These are phyloP conservation scores for Synanceia verrucosa DNA, from an alignment of 2,797 vertebrate species.

Conservation along the genomic window DNA sequence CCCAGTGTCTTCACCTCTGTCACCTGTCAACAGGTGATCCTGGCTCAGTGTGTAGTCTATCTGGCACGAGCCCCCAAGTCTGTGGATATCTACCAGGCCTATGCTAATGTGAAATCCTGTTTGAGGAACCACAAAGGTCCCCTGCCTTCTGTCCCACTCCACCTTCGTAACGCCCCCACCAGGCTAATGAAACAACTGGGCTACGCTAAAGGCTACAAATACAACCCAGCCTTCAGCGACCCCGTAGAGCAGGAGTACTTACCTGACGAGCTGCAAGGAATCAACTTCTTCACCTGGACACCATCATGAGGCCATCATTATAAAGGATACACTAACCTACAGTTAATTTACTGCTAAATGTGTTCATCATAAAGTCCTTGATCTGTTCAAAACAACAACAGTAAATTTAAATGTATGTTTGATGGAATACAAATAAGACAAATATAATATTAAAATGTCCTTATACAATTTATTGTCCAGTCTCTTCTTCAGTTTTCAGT, in stretches of 20 bases:
- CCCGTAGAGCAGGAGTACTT: slow-evolving; percentile 93
- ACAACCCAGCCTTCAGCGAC: slow-evolving; percentile 87
- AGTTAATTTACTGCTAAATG: not conserved
- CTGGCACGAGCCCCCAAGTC: slow-evolving; percentile 94
- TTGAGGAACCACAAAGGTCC: slow-evolving; percentile 91
- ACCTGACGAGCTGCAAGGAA: slow-evolving; percentile 86
- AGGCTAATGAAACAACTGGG: slow-evolving; percentile 93
- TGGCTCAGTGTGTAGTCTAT: slow-evolving; percentile 95
- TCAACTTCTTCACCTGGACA: slow-evolving; percentile 86
- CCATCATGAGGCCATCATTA: slow-evolving; percentile 51
- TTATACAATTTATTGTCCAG: slow-evolving; percentile 40
- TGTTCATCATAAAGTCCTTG: not conserved
- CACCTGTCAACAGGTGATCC: slow-evolving; percentile 85
- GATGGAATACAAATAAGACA: slow-evolving; percentile 24
- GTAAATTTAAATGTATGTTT: not conserved
- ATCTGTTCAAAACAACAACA: not conserved
- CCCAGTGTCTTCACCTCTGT: not conserved
- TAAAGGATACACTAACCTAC: not conserved
- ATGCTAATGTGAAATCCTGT: slow-evolving; percentile 89
- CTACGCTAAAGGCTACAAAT: slow-evolving; percentile 93
- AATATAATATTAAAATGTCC: not conserved
- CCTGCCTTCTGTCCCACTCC: slow-evolving; percentile 91
- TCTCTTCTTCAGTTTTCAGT: not conserved
- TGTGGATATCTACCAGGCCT: slow-evolving; percentile 90
- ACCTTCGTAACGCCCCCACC: slow-evolving; percentile 94